A percentile compares a stretch with the other conserved stretches of the same genome.
Evolutionary conservation across 2,797 vertebrate species (phyloP).

Genomic region (Pangasius djambal): DNA sequence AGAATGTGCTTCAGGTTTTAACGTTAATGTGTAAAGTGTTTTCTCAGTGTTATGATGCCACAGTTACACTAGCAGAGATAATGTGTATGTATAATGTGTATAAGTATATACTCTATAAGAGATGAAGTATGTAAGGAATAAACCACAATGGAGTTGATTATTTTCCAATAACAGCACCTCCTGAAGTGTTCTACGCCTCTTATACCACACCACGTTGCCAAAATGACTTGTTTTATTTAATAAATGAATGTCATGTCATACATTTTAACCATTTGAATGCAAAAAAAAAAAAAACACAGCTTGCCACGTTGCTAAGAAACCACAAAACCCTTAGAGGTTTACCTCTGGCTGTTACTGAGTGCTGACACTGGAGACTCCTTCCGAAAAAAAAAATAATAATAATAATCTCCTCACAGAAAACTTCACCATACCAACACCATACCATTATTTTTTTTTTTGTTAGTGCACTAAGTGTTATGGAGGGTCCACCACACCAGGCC

Average conservation of each 20-base stretch:
- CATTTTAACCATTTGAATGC: background rate
- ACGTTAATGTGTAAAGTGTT: background rate
- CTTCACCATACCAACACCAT: background rate
- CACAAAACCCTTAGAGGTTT: background rate
- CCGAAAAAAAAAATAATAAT: too few species aligned
- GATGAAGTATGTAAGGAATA: background rate
- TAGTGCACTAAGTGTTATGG: background rate
- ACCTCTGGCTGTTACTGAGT: background rate
- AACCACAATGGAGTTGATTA: background rate
- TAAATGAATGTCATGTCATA: background rate
- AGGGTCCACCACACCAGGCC: too few species aligned
- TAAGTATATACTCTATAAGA: background rate
- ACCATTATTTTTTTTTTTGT: background rate
- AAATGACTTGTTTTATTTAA: background rate
- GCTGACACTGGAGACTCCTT: background rate
- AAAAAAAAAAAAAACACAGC: background rate
- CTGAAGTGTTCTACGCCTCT: background rate
- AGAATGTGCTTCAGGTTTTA: background rate
- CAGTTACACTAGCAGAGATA: background rate
- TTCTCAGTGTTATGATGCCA: background rate
- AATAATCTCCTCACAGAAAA: background rate
- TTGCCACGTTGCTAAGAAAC: background rate
- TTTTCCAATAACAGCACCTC: background rate
- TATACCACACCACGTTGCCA: background rate
- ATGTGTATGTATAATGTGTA: background rate